phyloP scores from a whole-genome alignment of 2,888 invertebrate genomes.

The Eucera pruinosa region DNA sequence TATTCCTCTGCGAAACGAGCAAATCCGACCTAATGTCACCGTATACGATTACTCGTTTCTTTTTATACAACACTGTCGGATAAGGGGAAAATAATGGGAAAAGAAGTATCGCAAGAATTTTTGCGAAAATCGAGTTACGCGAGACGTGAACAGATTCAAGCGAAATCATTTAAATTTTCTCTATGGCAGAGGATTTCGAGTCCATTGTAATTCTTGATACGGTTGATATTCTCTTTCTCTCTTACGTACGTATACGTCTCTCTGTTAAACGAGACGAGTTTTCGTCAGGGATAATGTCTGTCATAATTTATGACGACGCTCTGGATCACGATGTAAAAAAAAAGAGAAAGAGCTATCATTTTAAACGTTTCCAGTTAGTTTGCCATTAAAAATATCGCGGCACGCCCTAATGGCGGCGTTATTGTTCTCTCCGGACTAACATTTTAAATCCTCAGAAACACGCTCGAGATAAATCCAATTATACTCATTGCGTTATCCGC shows the following conservation, averaged over 20 bases:
- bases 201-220: constrained; percentile 6
- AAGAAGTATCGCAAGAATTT: constrained; percentile 9
- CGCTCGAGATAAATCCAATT: constrained; percentile 50
- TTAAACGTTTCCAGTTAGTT: constrained; percentile 4
- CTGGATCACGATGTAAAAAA: not conserved
- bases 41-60: constrained; percentile 26
- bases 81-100: not conserved
- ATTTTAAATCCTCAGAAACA: constrained; percentile 35
- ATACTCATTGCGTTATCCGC: constrained; percentile 38
- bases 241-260: not conserved
- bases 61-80: too few species aligned
- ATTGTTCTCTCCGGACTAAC: not conserved
- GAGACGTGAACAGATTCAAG: not conserved
- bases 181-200: not conserved
- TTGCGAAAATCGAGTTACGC: constrained; percentile 18
- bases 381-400: constrained; percentile 3
- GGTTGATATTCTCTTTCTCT: not conserved
- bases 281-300: constrained; percentile 9
- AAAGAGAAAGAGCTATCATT: not conserved
- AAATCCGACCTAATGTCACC: constrained; percentile 25
- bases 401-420: not conserved
- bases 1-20: constrained; percentile 22
- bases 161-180: not conserved
- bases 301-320: not conserved
- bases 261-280: not conserved